Percentiles rank a stretch among this genome's conserved stretches.
Evolutionary conservation across 2,888 invertebrate species (phyloP).

Genomic region (Trichogramma dendrolimi): DNA sequence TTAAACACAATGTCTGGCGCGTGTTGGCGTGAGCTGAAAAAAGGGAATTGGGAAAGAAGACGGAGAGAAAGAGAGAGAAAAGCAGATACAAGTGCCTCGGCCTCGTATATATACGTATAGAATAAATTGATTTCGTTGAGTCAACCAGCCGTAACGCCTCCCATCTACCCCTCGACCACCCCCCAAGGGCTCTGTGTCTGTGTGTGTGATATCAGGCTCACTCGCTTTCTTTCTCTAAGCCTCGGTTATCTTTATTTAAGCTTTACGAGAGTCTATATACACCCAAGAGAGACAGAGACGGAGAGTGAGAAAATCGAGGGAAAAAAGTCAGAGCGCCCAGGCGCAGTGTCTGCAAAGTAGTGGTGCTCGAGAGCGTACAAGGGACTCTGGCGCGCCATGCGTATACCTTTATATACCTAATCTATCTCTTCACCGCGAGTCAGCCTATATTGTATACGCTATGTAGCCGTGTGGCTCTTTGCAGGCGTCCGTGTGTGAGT

Average conservation of each 20-base stretch:
- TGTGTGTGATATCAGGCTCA: conserved; percentile 49
- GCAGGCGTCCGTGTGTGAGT: too few species aligned
- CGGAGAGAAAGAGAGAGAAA: conserved; percentile 22
- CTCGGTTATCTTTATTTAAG: conserved; percentile 52
- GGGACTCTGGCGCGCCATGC: too few species aligned
- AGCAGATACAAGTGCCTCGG: not conserved
- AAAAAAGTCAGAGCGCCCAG: conserved; percentile 19
- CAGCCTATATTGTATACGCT: too few species aligned
- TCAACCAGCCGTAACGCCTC: conserved; percentile 52
- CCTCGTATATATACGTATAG: conserved; percentile 22
- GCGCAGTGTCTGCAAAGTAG: too few species aligned
- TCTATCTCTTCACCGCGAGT: too few species aligned
- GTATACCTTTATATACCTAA: too few species aligned
- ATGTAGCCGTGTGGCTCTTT: too few species aligned
- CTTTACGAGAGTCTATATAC: conserved; percentile 47
- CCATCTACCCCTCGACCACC: conserved; percentile 21
- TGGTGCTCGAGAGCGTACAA: too few species aligned
- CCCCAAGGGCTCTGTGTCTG: too few species aligned
- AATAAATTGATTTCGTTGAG: conserved; percentile 53
- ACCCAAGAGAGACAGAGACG: conserved; percentile 2
- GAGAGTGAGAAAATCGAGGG: conserved; percentile 36
- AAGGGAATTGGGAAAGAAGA: conserved; percentile 26
- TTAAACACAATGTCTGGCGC: not conserved
- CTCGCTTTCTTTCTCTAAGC: conserved; percentile 39
- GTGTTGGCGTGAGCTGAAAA: not conserved